Percentiles rank a stretch among this genome's conserved stretches.
These are phyloP conservation scores for Poicephalus meyeri DNA, from an alignment of 2,113 vertebrate genomes.

Conservation along the genomic window DNA sequence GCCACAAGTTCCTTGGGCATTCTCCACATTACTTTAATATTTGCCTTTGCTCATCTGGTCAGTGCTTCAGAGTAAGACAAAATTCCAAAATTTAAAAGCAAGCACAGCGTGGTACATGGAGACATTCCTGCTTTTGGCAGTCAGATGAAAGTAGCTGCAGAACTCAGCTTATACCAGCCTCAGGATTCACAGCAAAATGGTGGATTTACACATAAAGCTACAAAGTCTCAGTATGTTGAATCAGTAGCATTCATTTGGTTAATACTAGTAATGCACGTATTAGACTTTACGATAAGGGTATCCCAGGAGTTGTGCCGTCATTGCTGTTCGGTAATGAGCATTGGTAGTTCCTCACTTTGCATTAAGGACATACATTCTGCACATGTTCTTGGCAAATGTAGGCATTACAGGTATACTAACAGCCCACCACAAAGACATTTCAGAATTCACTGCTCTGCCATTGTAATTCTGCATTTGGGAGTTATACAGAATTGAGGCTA, in stretches of 20 bases:
- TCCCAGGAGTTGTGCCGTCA: accelerated
- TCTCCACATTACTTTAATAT: not conserved
- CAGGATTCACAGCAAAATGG: not conserved
- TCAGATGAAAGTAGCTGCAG: not conserved
- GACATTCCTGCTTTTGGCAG: not conserved
- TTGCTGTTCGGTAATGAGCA: not conserved
- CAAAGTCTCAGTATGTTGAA: not conserved
- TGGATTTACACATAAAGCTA: not conserved
- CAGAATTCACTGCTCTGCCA: not conserved
- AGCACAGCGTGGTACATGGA: not conserved
- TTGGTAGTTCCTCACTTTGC: not conserved
- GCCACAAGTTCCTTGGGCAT: not conserved
- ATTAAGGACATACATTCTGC: not conserved
- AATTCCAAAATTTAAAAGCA: not conserved
- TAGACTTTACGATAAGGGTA: not conserved
- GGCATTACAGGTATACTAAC: not conserved
- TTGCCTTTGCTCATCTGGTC: not conserved
- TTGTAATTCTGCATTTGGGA: not conserved
- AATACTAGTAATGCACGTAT: too few species aligned
- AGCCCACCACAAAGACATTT: not conserved
- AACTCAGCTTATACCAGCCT: not conserved
- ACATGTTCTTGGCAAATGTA: not conserved
- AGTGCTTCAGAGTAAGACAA: not conserved
- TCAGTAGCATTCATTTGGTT: not conserved
- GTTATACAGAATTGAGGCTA: not conserved